A percentile compares a stretch with the other conserved stretches of the same genome.
Conservation (phyloP, 2,113 vertebrate genomes). For the Corapipo altera region DNA sequence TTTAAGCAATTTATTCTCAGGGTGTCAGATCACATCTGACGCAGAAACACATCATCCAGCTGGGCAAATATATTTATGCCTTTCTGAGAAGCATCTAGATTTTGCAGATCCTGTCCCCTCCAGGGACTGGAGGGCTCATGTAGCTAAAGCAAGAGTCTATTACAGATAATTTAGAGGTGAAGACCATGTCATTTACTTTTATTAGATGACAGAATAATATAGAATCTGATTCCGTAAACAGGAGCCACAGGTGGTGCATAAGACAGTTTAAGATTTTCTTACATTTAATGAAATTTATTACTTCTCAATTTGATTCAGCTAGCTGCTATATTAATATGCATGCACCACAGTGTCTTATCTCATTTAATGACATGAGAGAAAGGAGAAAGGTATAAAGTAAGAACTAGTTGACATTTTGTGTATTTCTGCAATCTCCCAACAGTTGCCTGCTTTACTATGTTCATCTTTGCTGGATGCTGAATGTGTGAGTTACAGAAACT, state of each 20-base stretch:
- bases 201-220: background rate
- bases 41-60: background rate
- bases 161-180: constrained; percentile 12
- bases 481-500: background rate
- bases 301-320: background rate
- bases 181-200: background rate
- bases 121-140: background rate
- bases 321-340: background rate
- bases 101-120: background rate
- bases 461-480: background rate
- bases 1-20: constrained; percentile 39
- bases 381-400: background rate
- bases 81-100: background rate
- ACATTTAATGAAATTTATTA: background rate
- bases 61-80: background rate
- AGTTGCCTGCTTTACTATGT: background rate
- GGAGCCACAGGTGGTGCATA: background rate
- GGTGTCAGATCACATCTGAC: background rate
- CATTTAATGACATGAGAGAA: background rate
- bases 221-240: background rate
- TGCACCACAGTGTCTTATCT: background rate
- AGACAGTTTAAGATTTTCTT: background rate
- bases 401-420: background rate
- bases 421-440: background rate
- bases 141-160: background rate